A percentile compares a stretch with the other conserved stretches of the same genome.
Evolutionary conservation across 2,888 invertebrate species (phyloP).

Genomic region (Coelinius sp.): DNA sequence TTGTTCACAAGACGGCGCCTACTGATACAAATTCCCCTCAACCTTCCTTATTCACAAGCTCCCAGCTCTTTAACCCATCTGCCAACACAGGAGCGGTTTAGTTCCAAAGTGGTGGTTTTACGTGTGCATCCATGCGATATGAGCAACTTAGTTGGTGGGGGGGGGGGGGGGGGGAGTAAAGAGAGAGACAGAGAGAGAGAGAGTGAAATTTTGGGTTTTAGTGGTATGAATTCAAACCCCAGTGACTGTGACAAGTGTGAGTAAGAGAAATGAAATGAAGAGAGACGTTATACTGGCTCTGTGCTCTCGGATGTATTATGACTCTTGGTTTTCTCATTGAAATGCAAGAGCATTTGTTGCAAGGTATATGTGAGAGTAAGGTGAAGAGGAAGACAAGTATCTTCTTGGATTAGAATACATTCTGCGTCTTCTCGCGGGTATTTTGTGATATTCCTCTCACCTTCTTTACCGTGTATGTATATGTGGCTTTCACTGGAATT

Average conservation of each 20-base stretch:
- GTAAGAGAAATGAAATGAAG: background rate
- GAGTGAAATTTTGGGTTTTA: background rate
- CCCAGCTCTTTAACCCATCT: background rate
- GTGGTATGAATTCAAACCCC: background rate
- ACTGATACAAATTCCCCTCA: background rate
- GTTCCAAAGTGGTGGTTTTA: conserved; percentile 46
- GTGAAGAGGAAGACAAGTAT: background rate
- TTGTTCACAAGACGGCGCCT: background rate
- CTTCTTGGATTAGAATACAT: background rate
- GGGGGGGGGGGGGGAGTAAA: background rate
- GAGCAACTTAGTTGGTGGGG: conserved; percentile 41
- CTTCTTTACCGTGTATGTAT: background rate
- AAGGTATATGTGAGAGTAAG: background rate
- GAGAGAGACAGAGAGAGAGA: too few relatives aligned
- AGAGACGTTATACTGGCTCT: background rate
- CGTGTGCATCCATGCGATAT: conserved; percentile 54
- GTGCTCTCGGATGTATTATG: conserved; percentile 4
- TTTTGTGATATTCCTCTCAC: background rate
- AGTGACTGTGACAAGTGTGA: conserved; percentile 3
- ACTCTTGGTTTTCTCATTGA: conserved; percentile 3
- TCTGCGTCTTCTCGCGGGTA: background rate
- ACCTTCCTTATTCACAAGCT: background rate
- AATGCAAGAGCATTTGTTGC: background rate
- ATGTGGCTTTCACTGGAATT: background rate
- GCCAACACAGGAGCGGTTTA: conserved; percentile 1